Conservation (phyloP, 2,888 invertebrate genomes). For the Lepidocyrtoides sp. region DNA sequence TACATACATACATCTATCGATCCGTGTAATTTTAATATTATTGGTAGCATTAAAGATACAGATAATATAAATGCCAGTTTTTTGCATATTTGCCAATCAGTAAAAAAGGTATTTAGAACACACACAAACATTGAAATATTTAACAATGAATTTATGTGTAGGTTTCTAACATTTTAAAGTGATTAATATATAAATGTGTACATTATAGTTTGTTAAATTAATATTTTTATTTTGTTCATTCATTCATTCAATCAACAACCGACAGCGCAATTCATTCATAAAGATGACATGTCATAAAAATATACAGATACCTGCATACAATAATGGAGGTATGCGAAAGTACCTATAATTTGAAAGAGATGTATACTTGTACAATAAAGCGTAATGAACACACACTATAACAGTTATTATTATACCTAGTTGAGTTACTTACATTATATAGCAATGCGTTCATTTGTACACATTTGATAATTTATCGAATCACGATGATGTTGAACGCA, state of each 20-base stretch:
- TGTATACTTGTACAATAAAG: conserved; percentile 7
- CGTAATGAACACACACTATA: not conserved
- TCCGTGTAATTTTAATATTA: not conserved
- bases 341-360: conserved; percentile 32
- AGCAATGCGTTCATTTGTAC: not conserved
- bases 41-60: not conserved
- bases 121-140: too few species aligned
- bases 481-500: not conserved
- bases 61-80: not conserved
- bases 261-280: conserved; percentile 24
- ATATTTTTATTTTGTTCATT: conserved; percentile 26
- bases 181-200: not conserved
- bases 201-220: not conserved
- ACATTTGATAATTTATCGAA: not conserved
- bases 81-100: not conserved
- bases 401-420: too few species aligned
- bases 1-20: not conserved
- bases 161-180: not conserved
- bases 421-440: not conserved
- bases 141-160: too few species aligned
- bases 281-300: conserved; percentile 11
- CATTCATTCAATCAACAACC: not conserved
- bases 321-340: conserved; percentile 43
- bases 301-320: not conserved
- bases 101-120: not conserved